Base-by-base conservation (phyloP, 2,888 invertebrate species). In the Allygus modestus region DNA sequence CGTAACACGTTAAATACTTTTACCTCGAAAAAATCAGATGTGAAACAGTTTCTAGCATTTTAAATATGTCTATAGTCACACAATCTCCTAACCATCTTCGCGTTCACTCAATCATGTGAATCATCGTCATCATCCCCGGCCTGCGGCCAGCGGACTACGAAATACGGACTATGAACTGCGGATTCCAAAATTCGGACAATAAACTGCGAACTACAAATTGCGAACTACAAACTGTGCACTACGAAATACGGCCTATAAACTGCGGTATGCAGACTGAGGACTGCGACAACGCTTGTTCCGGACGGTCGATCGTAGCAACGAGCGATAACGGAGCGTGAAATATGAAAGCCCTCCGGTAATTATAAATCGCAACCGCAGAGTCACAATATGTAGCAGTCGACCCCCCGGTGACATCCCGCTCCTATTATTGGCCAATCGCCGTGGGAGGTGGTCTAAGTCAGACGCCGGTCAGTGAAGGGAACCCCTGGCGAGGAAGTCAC, bases 401-500 rank as follows among this genome's bases (percentile, higher is more conserved):
- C 77, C 77, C 77, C 75, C 77, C 26, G 77, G 77, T 75, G 77
- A 51, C 75, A 75, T 43, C 75, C 43, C 31, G 75, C 75, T 75
- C 75, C 43, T 7, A 23, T 75, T 75, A 46, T 46, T 71, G 71
- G 33, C 71, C 37, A 20, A n/a, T n/a, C 73, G 20, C 77, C 11
- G 77, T 77, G 77, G 77, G 77, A 51, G 77, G 77, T 51, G 54
- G 51, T 11, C 33, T 73, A 73, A 75, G 33, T 71, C 71, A 1
- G 33, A 12, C 23, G 43, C 7, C 2, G n/a, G 15, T 69, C 69
- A 26, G 77, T 77, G 77, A 77, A 77, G 77, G 77, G 77, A 9
- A 4, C 23, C 17, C 23, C 61, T 15, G 61, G 12, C 26, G 26
- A 9, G 33, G 33, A 26, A 69, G 69, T 37, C 31, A 58, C 58